phyloP scores from a whole-genome alignment of 2,113 vertebrate species.

The Caranx melampygus region DNA sequence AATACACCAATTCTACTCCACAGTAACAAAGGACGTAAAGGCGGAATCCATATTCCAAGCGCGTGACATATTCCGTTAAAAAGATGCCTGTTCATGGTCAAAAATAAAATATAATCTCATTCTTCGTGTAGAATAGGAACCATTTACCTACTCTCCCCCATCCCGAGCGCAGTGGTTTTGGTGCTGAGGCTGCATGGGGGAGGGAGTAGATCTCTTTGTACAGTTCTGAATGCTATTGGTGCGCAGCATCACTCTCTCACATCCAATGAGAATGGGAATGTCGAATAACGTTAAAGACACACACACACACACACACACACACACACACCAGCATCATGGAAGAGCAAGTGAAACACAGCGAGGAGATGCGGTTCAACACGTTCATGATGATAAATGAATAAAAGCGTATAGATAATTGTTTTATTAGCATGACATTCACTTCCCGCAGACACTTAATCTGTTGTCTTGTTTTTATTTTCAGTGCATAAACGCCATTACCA shows the following conservation, averaged over 20 bases:
- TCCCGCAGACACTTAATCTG: background rate
- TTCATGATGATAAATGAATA: background rate
- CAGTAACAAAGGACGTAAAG: background rate
- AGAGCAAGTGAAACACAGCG: background rate
- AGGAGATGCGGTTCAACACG: background rate
- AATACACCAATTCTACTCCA: constrained; percentile 43
- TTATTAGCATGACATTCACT: rapidly evolving
- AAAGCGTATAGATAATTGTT: rapidly evolving
- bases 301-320: constrained; percentile 30
- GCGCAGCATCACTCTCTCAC: constrained; percentile 48
- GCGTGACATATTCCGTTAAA: constrained; percentile 20
- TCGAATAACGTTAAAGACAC: constrained; percentile 39
- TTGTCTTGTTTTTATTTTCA: background rate
- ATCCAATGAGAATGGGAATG: constrained; percentile 49
- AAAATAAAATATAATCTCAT: constrained; percentile 7
- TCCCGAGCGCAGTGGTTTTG: constrained; percentile 36
- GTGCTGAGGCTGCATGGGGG: constrained; percentile 50
- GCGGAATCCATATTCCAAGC: constrained; percentile 29
- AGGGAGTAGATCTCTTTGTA: constrained; percentile 79
- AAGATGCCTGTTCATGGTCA: constrained; percentile 3
- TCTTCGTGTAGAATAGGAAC: background rate
- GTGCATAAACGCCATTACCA: background rate
- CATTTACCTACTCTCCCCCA: constrained; percentile 25
- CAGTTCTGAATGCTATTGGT: constrained; percentile 73
- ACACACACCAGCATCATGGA: background rate